Evolutionary conservation across 37 sponge, comb jelly and placozoan genomes (phyloP).

Genomic region (Crambe crambe): DNA sequence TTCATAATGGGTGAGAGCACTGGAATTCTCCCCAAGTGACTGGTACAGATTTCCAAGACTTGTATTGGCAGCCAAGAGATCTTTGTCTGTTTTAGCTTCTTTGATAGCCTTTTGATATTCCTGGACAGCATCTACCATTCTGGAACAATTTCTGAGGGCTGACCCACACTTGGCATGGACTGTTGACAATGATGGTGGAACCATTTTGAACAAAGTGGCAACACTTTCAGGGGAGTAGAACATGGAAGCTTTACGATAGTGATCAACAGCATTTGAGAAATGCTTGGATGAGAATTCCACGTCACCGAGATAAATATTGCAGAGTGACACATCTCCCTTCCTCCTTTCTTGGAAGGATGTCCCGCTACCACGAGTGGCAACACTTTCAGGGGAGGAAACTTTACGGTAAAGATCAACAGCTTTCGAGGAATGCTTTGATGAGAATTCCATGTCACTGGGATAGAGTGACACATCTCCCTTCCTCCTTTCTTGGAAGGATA

Average conservation of each 20-base stretch:
- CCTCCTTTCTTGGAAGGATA: too few relatives aligned
- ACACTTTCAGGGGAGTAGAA: constrained; percentile 16
- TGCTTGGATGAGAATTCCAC: constrained; percentile 9
- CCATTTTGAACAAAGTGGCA: constrained; percentile 11
- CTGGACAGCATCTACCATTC: constrained; percentile 23
- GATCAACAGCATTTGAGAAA: constrained; percentile 20
- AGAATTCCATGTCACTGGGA: constrained; percentile 51
- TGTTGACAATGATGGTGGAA: constrained; percentile 32
- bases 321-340: constrained; percentile 36
- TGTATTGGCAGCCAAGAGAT: constrained; percentile 33
- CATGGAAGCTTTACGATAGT: constrained; percentile 25
- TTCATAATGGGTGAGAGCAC: constrained; percentile 52
- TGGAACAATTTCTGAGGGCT: constrained; percentile 18
- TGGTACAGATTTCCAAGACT: constrained; percentile 78
- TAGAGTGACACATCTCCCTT: constrained; percentile 53
- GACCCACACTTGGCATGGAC: constrained; percentile 33
- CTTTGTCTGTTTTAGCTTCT: constrained; percentile 14
- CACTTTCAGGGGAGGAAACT: constrained; percentile 14
- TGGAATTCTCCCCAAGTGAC: constrained; percentile 42
- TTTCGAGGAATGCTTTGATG: not conserved
- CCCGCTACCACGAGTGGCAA: constrained; percentile 5
- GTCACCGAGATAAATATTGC: constrained; percentile 66
- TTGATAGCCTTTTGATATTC: constrained; percentile 32
- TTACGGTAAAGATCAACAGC: constrained; percentile 29
- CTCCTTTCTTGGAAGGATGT: too few relatives aligned